Evolutionary conservation across 1,140 invertebrate species (phyloP).

Genomic region (Cotesia vestalis): DNA sequence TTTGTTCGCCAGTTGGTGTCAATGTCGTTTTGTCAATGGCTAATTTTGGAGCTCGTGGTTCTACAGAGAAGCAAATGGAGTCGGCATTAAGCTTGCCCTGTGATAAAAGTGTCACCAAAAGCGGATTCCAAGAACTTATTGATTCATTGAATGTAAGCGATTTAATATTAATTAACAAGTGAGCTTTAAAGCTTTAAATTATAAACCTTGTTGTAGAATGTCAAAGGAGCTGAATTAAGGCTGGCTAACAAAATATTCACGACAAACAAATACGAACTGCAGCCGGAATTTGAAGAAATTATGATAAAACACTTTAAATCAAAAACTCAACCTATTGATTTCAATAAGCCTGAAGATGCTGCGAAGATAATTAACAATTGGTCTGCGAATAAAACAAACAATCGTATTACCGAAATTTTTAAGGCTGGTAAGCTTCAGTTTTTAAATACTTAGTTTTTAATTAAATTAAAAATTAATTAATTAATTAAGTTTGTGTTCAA

Average conservation of each 20-base stretch:
- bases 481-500: constrained; percentile 11
- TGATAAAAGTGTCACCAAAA: neutral
- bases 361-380: constrained; percentile 14
- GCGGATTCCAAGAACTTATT: constrained; percentile 21
- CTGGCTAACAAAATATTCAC: constrained; percentile 14
- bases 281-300: neutral
- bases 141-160: constrained; percentile 27
- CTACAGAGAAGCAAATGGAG: neutral
- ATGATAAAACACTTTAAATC: constrained; percentile 8
- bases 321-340: neutral
- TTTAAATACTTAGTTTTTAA: neutral
- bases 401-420: constrained; percentile 7
- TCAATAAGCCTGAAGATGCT: neutral
- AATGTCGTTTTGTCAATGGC: constrained; percentile 15
- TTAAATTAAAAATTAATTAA: neutral
- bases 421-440: neutral
- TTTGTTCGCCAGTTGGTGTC: constrained; percentile 15
- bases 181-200: neutral
- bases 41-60: constrained; percentile 2
- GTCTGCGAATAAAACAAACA: neutral
- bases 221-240: constrained; percentile 20
- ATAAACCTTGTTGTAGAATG: constrained; percentile 35
- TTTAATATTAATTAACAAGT: neutral
- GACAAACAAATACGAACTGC: neutral
- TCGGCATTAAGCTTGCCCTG: constrained; percentile 2